Conservation (phyloP, 2,113 vertebrate genomes). For the Thunnus maccoyii region DNA sequence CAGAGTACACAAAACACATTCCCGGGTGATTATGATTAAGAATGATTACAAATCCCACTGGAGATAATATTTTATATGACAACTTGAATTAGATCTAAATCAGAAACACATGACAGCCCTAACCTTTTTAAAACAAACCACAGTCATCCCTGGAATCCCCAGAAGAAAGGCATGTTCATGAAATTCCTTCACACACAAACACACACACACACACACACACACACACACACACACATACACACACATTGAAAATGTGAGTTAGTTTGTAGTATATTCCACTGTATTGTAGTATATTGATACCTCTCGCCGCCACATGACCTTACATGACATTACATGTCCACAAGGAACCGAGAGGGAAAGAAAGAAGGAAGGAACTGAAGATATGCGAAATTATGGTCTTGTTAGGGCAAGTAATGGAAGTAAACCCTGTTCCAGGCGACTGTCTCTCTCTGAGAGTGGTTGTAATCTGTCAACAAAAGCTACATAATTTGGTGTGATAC, state of each 20-base stretch:
- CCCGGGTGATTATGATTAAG: constrained; percentile 73
- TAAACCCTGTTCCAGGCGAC: constrained; percentile 48
- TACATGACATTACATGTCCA: constrained; percentile 63
- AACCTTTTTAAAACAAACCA: constrained; percentile 81
- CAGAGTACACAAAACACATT: constrained; percentile 72
- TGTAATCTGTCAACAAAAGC: constrained; percentile 52
- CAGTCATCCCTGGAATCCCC: constrained; percentile 83
- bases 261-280: constrained; percentile 56
- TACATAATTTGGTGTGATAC: constrained; percentile 44
- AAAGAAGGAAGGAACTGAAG: constrained; percentile 55
- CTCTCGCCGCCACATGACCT: constrained; percentile 78
- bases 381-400: constrained; percentile 68
- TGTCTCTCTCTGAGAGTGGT: constrained; percentile 33
- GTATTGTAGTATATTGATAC: constrained; percentile 76
- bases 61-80: constrained; percentile 82
- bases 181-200: constrained; percentile 77
- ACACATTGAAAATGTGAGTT: constrained; percentile 50
- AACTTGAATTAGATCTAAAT: constrained; percentile 79
- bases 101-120: constrained; percentile 83
- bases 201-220: constrained; percentile 43
- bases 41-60: constrained; percentile 81
- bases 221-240: constrained; percentile 18
- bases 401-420: constrained; percentile 74
- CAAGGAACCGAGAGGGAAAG: constrained; percentile 32
- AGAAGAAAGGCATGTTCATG: constrained; percentile 79